phyloP scores from a whole-genome alignment of 2,113 vertebrate species.

The Perca flavescens region DNA sequence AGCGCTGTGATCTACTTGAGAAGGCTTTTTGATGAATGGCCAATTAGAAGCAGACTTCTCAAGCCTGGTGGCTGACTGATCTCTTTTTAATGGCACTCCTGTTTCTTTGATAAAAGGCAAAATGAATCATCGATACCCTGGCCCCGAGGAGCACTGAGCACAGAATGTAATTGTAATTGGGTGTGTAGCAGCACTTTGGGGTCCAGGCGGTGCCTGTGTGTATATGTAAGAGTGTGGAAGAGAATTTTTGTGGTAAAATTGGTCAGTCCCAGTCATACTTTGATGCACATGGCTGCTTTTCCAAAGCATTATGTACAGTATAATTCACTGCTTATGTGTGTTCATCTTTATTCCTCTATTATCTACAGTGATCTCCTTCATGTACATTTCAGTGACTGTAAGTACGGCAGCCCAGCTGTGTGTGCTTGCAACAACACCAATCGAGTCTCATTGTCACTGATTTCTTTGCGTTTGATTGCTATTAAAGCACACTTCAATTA shows the following conservation, averaged over 20 bases:
- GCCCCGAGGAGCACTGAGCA: conserved; percentile 62
- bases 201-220: conserved; percentile 35
- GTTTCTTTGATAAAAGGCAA: conserved; percentile 86
- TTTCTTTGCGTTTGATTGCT: conserved; percentile 66
- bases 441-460: conserved; percentile 35
- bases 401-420: conserved; percentile 24
- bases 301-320: conserved; percentile 19
- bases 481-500: conserved; percentile 73
- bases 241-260: conserved; percentile 27
- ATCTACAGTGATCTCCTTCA: conserved; percentile 32
- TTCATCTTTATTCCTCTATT: conserved; percentile 24
- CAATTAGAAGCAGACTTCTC: conserved; percentile 82
- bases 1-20: conserved; percentile 75
- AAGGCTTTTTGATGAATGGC: conserved; percentile 85
- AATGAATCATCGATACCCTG: conserved; percentile 84
- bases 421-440: conserved; percentile 18
- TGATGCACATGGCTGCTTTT: conserved; percentile 50
- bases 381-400: background rate
- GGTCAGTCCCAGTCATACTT: conserved; percentile 41
- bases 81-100: conserved; percentile 85
- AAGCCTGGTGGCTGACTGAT: conserved; percentile 84
- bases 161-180: conserved; percentile 76
- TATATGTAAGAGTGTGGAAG: conserved; percentile 9
- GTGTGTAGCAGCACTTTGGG: conserved; percentile 56
- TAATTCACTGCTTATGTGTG: conserved; percentile 31